Evolutionary conservation across 2,797 vertebrate genomes (phyloP).

Genomic region (Chloroceryle inda): DNA sequence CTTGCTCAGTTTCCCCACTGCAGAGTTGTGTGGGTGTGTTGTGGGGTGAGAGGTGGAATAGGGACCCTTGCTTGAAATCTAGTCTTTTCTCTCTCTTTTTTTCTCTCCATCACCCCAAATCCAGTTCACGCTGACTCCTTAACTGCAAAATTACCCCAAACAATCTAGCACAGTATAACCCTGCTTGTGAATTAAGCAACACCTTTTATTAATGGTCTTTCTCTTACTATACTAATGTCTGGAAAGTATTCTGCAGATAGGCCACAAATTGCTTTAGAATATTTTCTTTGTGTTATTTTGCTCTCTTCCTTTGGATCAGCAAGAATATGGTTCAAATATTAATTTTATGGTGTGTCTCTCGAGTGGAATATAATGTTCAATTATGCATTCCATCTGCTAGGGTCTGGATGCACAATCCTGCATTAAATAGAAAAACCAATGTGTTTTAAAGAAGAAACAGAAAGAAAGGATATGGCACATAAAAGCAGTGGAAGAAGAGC

Average conservation of each 20-base stretch:
- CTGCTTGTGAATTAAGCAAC: background rate
- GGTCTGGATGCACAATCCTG: slow-evolving; percentile 34
- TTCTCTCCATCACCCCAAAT: background rate
- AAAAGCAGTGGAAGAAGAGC: slow-evolving; percentile 50
- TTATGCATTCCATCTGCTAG: slow-evolving; percentile 69
- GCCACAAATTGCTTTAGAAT: slow-evolving; percentile 56
- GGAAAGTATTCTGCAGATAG: slow-evolving; percentile 48
- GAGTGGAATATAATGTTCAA: slow-evolving; percentile 58
- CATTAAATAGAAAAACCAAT: slow-evolving; percentile 39
- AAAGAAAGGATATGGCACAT: slow-evolving; percentile 24
- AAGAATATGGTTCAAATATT: slow-evolving; percentile 70
- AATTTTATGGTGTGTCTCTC: slow-evolving; percentile 69
- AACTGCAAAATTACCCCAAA: background rate
- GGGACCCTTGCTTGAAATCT: background rate
- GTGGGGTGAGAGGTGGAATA: background rate
- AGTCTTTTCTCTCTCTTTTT: background rate
- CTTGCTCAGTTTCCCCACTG: background rate
- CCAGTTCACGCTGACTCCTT: background rate
- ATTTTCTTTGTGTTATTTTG: slow-evolving; percentile 52
- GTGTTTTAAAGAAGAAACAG: slow-evolving; percentile 61
- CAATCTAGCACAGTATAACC: background rate
- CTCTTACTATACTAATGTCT: slow-evolving; percentile 26
- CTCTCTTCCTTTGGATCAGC: slow-evolving; percentile 29
- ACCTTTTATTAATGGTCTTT: slow-evolving; percentile 22
- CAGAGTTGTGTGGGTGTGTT: background rate